phyloP scores from a whole-genome alignment of 2,888 invertebrate species.

The Steromphala cineraria region DNA sequence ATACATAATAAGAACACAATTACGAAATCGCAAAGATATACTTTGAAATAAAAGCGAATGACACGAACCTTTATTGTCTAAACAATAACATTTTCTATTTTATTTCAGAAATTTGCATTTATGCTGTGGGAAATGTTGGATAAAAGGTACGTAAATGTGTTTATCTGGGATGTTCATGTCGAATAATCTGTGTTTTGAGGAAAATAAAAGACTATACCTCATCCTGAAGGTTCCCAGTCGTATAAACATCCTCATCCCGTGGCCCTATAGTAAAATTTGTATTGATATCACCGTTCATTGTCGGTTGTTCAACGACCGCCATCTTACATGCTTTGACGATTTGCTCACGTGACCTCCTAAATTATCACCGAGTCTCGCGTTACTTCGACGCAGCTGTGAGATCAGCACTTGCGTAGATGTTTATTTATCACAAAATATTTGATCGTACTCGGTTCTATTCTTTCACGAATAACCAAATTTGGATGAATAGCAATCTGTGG shows the following conservation, averaged over 20 bases:
- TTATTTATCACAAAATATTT: constrained; percentile 12
- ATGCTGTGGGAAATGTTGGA: neutral
- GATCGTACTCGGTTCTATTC: neutral
- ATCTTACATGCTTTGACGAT: constrained; percentile 68
- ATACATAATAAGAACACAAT: too few species aligned
- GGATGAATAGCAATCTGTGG: neutral
- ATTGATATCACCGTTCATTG: constrained; percentile 65
- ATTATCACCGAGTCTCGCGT: constrained; percentile 65
- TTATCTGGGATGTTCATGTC: neutral
- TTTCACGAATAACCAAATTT: neutral
- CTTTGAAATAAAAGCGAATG: too few species aligned
- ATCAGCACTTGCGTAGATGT: constrained; percentile 15
- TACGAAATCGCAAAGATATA: too few species aligned
- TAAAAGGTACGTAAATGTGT: neutral
- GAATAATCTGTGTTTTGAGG: neutral
- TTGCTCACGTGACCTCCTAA: constrained; percentile 69
- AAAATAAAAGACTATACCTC: constrained; percentile 48
- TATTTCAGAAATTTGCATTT: constrained; percentile 15
- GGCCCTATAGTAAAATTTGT: constrained; percentile 58
- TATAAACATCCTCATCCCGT: constrained; percentile 57
- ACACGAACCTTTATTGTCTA: neutral
- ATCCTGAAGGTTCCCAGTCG: constrained; percentile 58
- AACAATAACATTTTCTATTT: constrained; percentile 16
- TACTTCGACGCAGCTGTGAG: constrained; percentile 36
- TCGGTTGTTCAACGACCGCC: constrained; percentile 67